phyloP scores from a whole-genome alignment of 2,113 vertebrate species.

The Prochilodus magdalenae region DNA sequence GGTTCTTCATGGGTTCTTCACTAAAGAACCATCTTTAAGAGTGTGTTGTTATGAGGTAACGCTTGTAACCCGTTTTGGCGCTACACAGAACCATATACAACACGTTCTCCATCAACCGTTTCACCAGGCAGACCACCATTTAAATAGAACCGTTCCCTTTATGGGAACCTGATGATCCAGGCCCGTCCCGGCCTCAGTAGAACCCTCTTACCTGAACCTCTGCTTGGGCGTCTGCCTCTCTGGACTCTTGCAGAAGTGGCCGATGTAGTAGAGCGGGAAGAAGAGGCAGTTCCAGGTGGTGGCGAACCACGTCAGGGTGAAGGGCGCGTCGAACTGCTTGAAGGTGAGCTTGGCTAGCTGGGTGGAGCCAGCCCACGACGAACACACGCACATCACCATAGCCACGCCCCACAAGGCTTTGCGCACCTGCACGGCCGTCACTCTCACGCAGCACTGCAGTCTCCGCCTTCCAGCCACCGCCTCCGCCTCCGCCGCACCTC shows the following conservation, averaged over 20 bases:
- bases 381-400: slow-evolving; percentile 91
- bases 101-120: too few species aligned
- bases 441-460: slow-evolving; percentile 79
- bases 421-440: slow-evolving; percentile 79
- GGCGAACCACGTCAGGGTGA: slow-evolving; percentile 96
- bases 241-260: slow-evolving; percentile 87
- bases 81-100: too few species aligned
- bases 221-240: slow-evolving; percentile 91
- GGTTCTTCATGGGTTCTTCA: too few species aligned
- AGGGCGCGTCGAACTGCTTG: slow-evolving; percentile 88
- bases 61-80: too few species aligned
- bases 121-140: too few species aligned
- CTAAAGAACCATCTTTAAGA: too few species aligned
- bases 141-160: too few species aligned
- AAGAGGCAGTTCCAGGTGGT: slow-evolving; percentile 96
- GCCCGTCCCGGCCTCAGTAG: background rate
- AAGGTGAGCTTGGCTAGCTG: slow-evolving; percentile 94
- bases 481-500: slow-evolving; percentile 73
- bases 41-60: too few species aligned
- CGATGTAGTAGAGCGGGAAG: slow-evolving; percentile 92
- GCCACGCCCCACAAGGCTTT: slow-evolving; percentile 89
- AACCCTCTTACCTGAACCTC: slow-evolving; percentile 86
- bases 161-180: too few species aligned
- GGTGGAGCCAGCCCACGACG: slow-evolving; percentile 91
- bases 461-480: slow-evolving; percentile 68